These are phyloP conservation scores for Tetropium fuscum DNA, from an alignment of 2,888 invertebrate species.

Conservation along the genomic window DNA sequence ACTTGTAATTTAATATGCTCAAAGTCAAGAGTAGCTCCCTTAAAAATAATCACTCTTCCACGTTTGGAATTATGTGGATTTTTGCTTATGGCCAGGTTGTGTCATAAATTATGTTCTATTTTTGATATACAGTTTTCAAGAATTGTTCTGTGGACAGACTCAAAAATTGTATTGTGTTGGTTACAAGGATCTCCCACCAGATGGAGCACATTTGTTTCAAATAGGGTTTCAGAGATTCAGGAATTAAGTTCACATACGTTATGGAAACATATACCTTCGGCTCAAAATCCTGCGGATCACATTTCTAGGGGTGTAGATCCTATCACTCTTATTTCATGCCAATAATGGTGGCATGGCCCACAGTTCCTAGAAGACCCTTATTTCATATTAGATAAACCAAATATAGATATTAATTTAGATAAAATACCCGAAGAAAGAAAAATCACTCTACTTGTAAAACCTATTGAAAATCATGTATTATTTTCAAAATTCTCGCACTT, in stretches of 20 bases:
- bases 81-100: background rate
- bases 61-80: constrained; percentile 1
- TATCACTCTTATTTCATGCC: background rate
- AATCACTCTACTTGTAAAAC: background rate
- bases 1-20: constrained; percentile 18
- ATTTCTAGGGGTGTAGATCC: background rate
- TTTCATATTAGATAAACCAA: background rate
- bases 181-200: background rate
- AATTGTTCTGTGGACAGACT: background rate
- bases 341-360: background rate
- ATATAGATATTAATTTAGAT: background rate
- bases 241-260: background rate
- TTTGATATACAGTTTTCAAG: background rate
- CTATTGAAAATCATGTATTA: background rate
- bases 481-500: no score
- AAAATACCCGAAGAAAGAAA: background rate
- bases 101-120: background rate
- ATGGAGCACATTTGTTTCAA: background rate
- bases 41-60: constrained; percentile 29
- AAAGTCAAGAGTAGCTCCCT: constrained; percentile 34
- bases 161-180: background rate
- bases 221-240: background rate
- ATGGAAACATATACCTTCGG: background rate
- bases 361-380: background rate
- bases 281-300: background rate